Percentiles rank a stretch among this genome's conserved stretches.
These are phyloP conservation scores for Cataglyphis hispanica DNA, from an alignment of 1,140 invertebrate species.

Conservation along the genomic window DNA sequence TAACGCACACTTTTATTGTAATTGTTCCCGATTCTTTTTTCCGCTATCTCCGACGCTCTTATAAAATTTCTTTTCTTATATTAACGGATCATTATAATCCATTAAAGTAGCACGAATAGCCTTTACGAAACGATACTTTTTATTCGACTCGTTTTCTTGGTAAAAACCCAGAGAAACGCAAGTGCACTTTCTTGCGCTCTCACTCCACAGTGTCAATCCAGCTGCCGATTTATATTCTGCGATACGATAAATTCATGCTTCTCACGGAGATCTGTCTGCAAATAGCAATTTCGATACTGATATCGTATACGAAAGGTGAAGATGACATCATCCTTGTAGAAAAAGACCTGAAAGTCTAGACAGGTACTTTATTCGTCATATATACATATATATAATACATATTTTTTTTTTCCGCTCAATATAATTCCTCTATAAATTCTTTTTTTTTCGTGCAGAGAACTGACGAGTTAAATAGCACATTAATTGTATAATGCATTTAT, in stretches of 20 bases:
- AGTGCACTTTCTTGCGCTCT: constrained; percentile 47
- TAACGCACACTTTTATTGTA: background rate
- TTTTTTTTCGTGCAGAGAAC: background rate
- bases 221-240: constrained; percentile 55
- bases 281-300: constrained; percentile 57
- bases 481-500: background rate
- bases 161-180: background rate
- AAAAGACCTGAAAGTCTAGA: background rate
- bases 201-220: constrained; percentile 46
- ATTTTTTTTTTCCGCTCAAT: too few species aligned
- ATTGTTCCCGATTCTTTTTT: background rate
- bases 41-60: background rate
- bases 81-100: background rate
- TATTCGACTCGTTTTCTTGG: constrained; percentile 4
- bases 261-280: constrained; percentile 57
- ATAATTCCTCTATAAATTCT: constrained; percentile 10
- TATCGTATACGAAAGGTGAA: background rate
- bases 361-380: background rate
- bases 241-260: constrained; percentile 37
- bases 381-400: too few species aligned
- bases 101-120: background rate
- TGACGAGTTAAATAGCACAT: background rate
- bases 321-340: background rate
- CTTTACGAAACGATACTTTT: background rate
- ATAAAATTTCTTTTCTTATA: constrained; percentile 4